Base-by-base conservation (phyloP, 2,888 invertebrate genomes). In the Cabera pusaria region DNA sequence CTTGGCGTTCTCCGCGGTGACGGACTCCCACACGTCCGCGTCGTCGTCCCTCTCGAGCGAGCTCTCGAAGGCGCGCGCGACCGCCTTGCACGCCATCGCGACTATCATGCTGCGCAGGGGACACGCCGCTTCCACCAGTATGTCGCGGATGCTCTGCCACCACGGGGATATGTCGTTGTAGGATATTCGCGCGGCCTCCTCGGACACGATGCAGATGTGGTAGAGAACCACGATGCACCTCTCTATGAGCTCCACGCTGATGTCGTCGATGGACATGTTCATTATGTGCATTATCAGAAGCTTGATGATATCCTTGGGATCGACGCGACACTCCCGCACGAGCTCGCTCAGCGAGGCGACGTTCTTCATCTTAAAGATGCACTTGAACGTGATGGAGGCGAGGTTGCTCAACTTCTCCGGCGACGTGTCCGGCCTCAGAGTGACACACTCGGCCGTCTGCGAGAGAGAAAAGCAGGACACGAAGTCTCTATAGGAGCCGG, bases 1-100 rank as follows among this genome's bases (percentile, higher is more conserved):
- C 66, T 95, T 93, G 21, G 96, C 94, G 58, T 93, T 93, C 67
- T 98, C 98, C 52, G 94, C 92, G 1, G 96, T 94, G 32, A 97
- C 92, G 32, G 93, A 93, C 71, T 96, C 96, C 96, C 96, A 97
- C 22, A 91, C 82, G 26, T 90, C 93, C 1, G 34, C 19, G 9
- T 53, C 52, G 14, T 90, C 91, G 11, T 93, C 93, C 11, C 82
- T 83, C 37, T 80, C 89, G 18, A 86, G 77, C 32, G 73, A 75
- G 34, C 71, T 69, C 79, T 85, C 87, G 36, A 84, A 82, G 39
- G 65, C 82, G 73, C 65, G 90, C 0, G 93, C 93, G 2, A 96
- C 94, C 6, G 93, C 93, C 68, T 96, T 93, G 69, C 96, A 96
- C 9, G 95, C 92, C 72, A 97, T 92, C 0, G 97, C 95, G 6